A percentile compares a stretch with the other conserved stretches of the same genome.
phyloP scores from a whole-genome alignment of 2,888 invertebrate genomes.

The Hypolimnas misippus region DNA sequence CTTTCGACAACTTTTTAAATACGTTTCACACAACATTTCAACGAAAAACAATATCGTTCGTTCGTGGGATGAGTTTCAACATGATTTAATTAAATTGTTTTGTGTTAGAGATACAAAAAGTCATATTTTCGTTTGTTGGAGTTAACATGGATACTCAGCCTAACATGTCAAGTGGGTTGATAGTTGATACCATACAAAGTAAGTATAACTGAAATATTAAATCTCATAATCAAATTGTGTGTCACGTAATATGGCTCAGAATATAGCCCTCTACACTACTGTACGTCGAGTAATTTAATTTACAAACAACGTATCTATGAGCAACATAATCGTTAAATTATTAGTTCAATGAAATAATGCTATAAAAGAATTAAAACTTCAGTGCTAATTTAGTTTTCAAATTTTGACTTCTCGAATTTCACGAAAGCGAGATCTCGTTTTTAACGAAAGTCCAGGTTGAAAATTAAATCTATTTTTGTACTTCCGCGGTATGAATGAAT shows the following conservation, averaged over 20 bases:
- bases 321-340: not conserved
- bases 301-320: not conserved
- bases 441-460: slow-evolving; percentile 17
- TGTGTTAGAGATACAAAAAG: not conserved
- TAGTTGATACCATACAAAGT: slow-evolving; percentile 43
- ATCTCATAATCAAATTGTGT: slow-evolving; percentile 46
- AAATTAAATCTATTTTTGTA: slow-evolving; percentile 50
- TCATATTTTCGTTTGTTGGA: not conserved
- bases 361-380: too few relatives aligned
- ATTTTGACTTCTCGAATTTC: not conserved
- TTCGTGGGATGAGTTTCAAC: not conserved
- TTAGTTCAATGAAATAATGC: not conserved
- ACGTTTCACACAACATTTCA: not conserved
- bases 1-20: slow-evolving; percentile 4
- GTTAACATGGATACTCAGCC: not conserved
- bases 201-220: slow-evolving; percentile 44
- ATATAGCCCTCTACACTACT: slow-evolving; percentile 32
- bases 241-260: slow-evolving; percentile 43
- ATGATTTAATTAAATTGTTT: not conserved
- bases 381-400: too few relatives aligned
- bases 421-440: not conserved
- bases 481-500: slow-evolving; percentile 54
- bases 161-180: slow-evolving; percentile 13
- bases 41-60: not conserved
- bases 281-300: slow-evolving; percentile 39